These are phyloP conservation scores for Colinus virginianus DNA, from an alignment of 2,113 vertebrate species.

Conservation along the genomic window DNA sequence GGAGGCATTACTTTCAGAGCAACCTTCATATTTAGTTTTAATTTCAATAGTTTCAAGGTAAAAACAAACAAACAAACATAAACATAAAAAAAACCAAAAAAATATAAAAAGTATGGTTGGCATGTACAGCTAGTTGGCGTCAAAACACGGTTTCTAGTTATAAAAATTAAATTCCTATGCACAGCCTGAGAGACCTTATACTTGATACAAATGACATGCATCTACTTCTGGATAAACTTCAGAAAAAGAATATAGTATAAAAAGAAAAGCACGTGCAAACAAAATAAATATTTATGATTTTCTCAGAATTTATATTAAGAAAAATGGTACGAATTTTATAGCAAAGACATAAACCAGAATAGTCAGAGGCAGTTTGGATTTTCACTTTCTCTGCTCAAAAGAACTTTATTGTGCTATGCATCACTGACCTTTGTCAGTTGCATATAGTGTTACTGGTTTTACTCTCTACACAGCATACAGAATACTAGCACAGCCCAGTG, in stretches of 20 bases:
- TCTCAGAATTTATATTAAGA: neutral
- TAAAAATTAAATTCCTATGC: neutral
- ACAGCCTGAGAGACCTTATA: neutral
- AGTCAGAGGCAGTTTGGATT: neutral
- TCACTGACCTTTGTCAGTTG: neutral
- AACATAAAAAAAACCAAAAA: too few relatives aligned
- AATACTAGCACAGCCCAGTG: neutral
- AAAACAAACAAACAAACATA: neutral
- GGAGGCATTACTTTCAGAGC: neutral
- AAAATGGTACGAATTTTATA: neutral
- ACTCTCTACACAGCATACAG: neutral
- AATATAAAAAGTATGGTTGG: neutral
- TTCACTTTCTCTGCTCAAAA: neutral
- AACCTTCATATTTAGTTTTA: neutral
- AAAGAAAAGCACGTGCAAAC: neutral
- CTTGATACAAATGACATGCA: neutral
- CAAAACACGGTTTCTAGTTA: neutral
- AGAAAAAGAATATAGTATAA: neutral
- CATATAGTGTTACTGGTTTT: neutral
- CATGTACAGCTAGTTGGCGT: neutral
- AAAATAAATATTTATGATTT: neutral
- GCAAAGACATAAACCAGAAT: neutral
- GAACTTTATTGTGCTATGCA: neutral
- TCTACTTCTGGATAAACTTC: neutral
- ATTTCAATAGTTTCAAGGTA: neutral